Base-by-base conservation (phyloP, 2,888 invertebrate genomes). In the Cheiracanthium punctorium region DNA sequence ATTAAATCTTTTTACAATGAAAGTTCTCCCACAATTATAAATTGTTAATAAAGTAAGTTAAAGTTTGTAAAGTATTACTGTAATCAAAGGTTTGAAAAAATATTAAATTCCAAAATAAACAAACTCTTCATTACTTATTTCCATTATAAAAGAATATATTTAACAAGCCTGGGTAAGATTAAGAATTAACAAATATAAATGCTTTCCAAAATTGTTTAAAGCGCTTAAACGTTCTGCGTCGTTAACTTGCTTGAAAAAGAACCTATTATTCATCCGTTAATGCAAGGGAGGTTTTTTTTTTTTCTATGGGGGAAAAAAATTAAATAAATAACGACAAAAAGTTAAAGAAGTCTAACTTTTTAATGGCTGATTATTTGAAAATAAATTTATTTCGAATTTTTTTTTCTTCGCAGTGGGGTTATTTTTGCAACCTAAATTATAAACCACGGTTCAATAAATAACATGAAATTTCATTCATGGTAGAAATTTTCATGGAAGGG, bases 141-240 rank as follows among this genome's bases (percentile, higher is more conserved):
- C 24, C 24, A 58, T 58, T 24, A 58, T 58, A 58, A 58, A 58
- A 58, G 58, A 58, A 58, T 58, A 58, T n/a, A 24, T 12, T 58
- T 58, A 58, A 58, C 20, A 58, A 58, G 58, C 58, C 20, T 24
- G 58, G 24, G 8, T 5, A 7, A 58, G 58, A 58, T 58, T 58
- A 24, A 24, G 58, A 58, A 58, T 58, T 58, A 58, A 24, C 58
- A 58, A 58, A 58, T 24, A 58, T 58, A 58, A 58, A 58, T 58
- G 58, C 58, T 58, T 58, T 58, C 58, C 20, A 24, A 58, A 58
- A 58, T 58, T 58, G 12, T 58, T 58, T 58, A 58, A 48, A 58
- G 24, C 58, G 58, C 58, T 58, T 58, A 58, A 58, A 24, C 1
- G 58, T 58, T 58, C 5, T 24, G 58, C 20, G 5, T 58, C 58